These are phyloP conservation scores for Lethenteron reissneri DNA, from an alignment of 2,113 vertebrate genomes.

Conservation along the genomic window DNA sequence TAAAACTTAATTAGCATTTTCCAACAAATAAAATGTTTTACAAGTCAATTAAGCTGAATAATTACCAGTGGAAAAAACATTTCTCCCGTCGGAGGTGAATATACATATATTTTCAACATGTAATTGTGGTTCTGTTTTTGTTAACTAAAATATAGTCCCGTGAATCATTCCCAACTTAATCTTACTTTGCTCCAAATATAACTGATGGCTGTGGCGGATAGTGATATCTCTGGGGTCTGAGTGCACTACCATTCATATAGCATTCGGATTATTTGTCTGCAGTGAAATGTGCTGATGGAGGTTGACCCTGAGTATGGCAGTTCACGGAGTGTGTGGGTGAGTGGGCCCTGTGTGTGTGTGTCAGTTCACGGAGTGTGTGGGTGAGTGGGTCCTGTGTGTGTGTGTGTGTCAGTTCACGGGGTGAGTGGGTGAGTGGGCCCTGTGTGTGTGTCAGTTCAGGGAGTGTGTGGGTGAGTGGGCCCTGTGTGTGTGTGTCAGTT, in stretches of 20 bases:
- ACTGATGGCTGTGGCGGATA: not conserved
- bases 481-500: conserved; percentile 21
- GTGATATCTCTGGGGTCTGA: not conserved
- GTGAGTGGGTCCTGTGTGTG: conserved; percentile 49
- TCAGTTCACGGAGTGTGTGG: conserved; percentile 63
- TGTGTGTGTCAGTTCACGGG: too few relatives aligned
- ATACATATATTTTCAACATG: too few relatives aligned
- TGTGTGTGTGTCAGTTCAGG: conserved; percentile 45
- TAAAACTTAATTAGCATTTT: too few relatives aligned
- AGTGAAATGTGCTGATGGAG: not conserved
- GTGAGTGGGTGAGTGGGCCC: not conserved
- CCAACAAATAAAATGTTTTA: too few relatives aligned
- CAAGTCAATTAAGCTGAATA: too few relatives aligned
- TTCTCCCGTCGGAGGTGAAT: too few relatives aligned
- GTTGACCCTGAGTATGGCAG: too few relatives aligned
- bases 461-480: conserved; percentile 68
- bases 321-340: not conserved
- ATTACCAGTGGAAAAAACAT: too few relatives aligned
- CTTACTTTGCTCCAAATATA: not conserved
- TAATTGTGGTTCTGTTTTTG: not conserved
- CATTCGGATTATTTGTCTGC: not conserved
- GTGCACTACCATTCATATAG: not conserved
- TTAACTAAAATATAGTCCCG: not conserved
- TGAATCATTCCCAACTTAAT: not conserved
- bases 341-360: not conserved